A percentile compares a stretch with the other conserved stretches of the same genome.
These are phyloP conservation scores for Drosophila busckii DNA, from an alignment of 1,140 invertebrate genomes.

Conservation along the genomic window DNA sequence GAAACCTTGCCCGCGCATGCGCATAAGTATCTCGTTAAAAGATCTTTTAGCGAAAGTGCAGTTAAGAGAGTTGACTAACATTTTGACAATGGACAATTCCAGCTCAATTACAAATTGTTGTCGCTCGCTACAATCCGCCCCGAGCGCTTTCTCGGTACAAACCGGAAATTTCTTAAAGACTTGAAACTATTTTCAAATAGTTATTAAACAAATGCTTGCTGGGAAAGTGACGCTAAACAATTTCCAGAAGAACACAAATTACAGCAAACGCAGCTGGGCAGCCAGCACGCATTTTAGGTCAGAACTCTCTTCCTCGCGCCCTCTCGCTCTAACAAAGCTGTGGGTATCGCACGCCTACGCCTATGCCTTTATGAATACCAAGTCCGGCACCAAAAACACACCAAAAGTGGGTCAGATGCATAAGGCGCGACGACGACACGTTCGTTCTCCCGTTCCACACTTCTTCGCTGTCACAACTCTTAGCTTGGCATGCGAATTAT, in stretches of 20 bases:
- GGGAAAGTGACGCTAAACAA: constrained; percentile 1
- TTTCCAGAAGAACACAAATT: constrained; percentile 9
- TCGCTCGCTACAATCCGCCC: not conserved
- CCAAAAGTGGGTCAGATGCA: constrained; percentile 66
- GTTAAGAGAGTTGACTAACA: constrained; percentile 8
- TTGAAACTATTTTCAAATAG: constrained; percentile 18
- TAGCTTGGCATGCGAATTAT: constrained; percentile 48
- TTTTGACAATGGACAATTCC: constrained; percentile 24
- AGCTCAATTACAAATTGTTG: constrained; percentile 21
- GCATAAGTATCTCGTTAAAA: constrained; percentile 43
- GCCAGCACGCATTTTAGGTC: constrained; percentile 48
- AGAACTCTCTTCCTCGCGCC: constrained; percentile 22
- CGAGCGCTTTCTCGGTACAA: constrained; percentile 22
- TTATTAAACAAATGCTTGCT: constrained; percentile 16
- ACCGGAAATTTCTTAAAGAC: constrained; percentile 58
- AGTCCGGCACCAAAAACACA: constrained; percentile 63
- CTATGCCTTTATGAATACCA: constrained; percentile 69
- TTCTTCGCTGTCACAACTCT: not conserved
- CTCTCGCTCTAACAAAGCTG: constrained; percentile 3
- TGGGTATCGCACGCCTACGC: constrained; percentile 33
- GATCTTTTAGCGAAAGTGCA: constrained; percentile 63
- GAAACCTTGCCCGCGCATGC: constrained; percentile 27
- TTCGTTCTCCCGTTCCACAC: constrained; percentile 1
- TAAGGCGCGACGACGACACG: constrained; percentile 62
- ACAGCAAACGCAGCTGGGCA: not conserved